Evolutionary conservation across 1,140 invertebrate genomes (phyloP).

Genomic region (Coenobita brevimanus): DNA sequence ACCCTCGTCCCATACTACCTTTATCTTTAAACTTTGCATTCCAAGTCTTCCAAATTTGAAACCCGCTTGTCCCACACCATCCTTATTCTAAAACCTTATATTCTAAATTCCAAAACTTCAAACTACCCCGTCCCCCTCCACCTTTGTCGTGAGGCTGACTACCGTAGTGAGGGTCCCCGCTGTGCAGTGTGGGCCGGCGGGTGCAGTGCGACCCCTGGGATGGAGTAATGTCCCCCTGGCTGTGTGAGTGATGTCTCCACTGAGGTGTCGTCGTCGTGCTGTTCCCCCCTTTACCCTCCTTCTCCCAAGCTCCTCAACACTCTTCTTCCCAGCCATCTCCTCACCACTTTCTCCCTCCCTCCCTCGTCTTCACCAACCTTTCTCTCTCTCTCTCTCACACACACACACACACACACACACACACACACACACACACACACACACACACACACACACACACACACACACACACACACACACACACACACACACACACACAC

Average conservation of each 20-base stretch:
- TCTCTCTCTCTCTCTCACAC: conserved; percentile 30
- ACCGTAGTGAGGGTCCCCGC: background rate
- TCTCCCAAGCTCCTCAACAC: background rate
- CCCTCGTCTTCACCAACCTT: background rate
- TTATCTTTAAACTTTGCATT: no score
- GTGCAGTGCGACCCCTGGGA: background rate
- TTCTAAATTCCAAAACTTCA: no score
- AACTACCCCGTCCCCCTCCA: no score
- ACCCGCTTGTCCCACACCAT: no score
- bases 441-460: background rate
- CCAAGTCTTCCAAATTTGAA: no score
- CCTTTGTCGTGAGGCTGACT: no score
- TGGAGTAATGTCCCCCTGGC: conserved; percentile 28
- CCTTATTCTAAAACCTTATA: no score
- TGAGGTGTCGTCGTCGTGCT: background rate
- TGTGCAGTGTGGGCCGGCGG: background rate
- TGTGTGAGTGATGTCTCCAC: conserved; percentile 10
- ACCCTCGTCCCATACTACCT: no score
- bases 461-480: background rate
- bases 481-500: conserved; percentile 30
- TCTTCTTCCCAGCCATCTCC: background rate
- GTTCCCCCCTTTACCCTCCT: background rate
- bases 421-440: background rate
- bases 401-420: conserved; percentile 7
- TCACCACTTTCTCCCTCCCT: conserved; percentile 9